A percentile compares a stretch with the other conserved stretches of the same genome.
These are phyloP conservation scores for Heliangelus exortis DNA, from an alignment of 2,797 vertebrate species.

Conservation along the genomic window DNA sequence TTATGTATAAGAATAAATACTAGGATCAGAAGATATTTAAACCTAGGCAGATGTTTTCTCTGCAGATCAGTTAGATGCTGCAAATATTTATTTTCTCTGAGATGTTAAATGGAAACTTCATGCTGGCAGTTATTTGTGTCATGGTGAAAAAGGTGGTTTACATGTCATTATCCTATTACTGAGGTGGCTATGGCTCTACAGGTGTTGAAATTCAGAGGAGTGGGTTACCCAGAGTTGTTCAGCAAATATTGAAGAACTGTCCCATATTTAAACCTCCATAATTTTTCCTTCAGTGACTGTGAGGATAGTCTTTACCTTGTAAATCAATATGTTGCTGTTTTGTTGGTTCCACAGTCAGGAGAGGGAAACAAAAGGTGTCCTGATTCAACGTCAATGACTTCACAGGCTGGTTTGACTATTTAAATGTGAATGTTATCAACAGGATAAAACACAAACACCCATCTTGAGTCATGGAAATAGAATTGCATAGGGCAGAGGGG, in stretches of 20 bases:
- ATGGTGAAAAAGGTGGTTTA: slow-evolving; percentile 37
- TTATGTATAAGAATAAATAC: slow-evolving; percentile 34
- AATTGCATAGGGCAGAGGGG: slow-evolving; percentile 65
- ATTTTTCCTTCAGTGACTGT: slow-evolving; percentile 40
- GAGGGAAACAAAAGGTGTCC: slow-evolving; percentile 74
- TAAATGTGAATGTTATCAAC: slow-evolving; percentile 75
- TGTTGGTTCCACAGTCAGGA: slow-evolving; percentile 35
- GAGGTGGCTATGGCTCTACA: neutral
- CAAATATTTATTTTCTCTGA: slow-evolving; percentile 15
- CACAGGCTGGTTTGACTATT: slow-evolving; percentile 65
- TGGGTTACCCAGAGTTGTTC: slow-evolving; percentile 23
- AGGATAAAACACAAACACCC: slow-evolving; percentile 66
- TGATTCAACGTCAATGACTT: slow-evolving; percentile 74
- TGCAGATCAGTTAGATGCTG: slow-evolving; percentile 30
- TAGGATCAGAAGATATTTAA: slow-evolving; percentile 43
- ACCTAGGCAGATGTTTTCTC: neutral
- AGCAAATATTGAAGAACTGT: slow-evolving; percentile 27
- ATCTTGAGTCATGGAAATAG: slow-evolving; percentile 52
- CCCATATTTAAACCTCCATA: slow-evolving; percentile 38
- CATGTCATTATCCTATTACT: slow-evolving; percentile 27
- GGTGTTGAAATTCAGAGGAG: slow-evolving; percentile 7
- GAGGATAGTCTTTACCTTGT: slow-evolving; percentile 43
- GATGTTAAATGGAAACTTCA: slow-evolving; percentile 38
- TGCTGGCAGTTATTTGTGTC: slow-evolving; percentile 52
- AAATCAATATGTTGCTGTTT: slow-evolving; percentile 60